phyloP scores from a whole-genome alignment of 2,797 vertebrate species.

The Eremophila alpestris region DNA sequence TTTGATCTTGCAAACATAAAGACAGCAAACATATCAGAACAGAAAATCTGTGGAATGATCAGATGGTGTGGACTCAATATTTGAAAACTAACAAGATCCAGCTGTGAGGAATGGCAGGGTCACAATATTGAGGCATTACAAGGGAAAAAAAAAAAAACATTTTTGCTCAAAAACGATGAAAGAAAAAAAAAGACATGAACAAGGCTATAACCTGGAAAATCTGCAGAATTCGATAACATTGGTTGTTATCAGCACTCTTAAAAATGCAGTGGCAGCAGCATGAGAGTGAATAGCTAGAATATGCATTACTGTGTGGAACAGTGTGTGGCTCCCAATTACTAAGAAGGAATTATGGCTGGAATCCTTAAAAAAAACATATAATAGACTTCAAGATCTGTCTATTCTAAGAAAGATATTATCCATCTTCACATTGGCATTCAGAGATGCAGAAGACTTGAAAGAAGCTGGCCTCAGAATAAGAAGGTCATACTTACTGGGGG shows the following conservation, averaged over 20 bases:
- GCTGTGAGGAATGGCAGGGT: constrained; percentile 38
- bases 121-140: constrained; percentile 12
- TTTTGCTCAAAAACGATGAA: constrained; percentile 6
- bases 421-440: constrained; percentile 15
- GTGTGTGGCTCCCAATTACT: constrained; percentile 26
- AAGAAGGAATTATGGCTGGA: constrained; percentile 16
- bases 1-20: constrained; percentile 54
- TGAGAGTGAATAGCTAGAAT: constrained; percentile 25
- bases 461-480: constrained; percentile 41
- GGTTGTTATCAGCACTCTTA: constrained; percentile 34
- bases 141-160: constrained; percentile 33
- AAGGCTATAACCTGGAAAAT: constrained; percentile 12
- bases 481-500: neutral
- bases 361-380: neutral
- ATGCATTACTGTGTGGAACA: constrained; percentile 4
- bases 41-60: constrained; percentile 26
- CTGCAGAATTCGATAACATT: constrained; percentile 29
- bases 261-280: constrained; percentile 33
- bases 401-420: constrained; percentile 20
- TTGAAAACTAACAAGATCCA: constrained; percentile 52
- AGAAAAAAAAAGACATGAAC: neutral
- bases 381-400: constrained; percentile 41
- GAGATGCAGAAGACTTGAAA: constrained; percentile 37
- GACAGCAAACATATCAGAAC: constrained; percentile 28
- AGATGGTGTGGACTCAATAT: constrained; percentile 33